Base-by-base conservation (phyloP, 2,888 invertebrate genomes). In the Macropis europaea region DNA sequence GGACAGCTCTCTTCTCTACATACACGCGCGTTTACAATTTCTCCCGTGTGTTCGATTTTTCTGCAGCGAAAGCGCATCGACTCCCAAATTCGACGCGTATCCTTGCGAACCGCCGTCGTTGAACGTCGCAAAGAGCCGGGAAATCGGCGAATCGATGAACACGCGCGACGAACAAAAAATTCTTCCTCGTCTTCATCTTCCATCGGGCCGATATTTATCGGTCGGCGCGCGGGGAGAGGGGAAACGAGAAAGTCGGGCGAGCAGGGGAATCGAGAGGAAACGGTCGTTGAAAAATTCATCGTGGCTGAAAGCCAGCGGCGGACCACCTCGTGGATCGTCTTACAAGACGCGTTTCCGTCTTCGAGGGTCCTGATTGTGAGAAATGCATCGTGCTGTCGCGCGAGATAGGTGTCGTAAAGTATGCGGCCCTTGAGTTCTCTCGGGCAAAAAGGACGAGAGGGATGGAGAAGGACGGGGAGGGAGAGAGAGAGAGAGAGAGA, bases 371-470 rank as follows among this genome's bases (percentile, higher is more conserved):
- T 81, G 81, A 82, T 82, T 80, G 82, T 82, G 82, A 82, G 80
- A 82, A 82, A 82, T 79, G 81, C 76, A 81, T 73, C 73, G 75
- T 68, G 76, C 72, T 81, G 77, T 79, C 77, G 81, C 80, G 73
- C 73, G 74, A 79, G 82, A 83, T 85, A 83, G 82, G 84, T 85
- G 86, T 86, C 84, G 84, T 86, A 84, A 85, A 85, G 80, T 83
- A 86, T 84, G 83, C 79, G 79, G 73, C 79, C 78, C 79, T 79
- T 80, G 85, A 74, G 73, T 64, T 59, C 74, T 71, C 74, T 43
- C 57, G 63, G 59, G 72, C 69, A 71, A 70, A 74, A 63, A 79
- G 64, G 69, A 76, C 45, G 50, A 69, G 42, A 57, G 28, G 38
- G 42, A 42, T 24, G 45, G 24, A 50, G 38, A 50, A 57, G 68